Evolutionary conservation across 2,888 invertebrate species (phyloP).

Genomic region (Campoletis raptor): DNA sequence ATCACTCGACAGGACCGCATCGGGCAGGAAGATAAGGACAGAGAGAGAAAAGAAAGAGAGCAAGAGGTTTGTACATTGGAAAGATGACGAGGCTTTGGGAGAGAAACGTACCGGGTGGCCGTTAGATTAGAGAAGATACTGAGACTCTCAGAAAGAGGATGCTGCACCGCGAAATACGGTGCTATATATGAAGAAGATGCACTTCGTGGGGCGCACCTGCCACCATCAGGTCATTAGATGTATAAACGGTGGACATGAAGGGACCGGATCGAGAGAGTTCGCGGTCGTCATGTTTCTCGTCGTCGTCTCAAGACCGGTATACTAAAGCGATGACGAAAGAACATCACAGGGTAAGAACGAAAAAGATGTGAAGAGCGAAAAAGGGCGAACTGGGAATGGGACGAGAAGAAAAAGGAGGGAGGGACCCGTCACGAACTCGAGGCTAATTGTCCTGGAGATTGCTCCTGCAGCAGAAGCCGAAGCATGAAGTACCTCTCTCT

Average conservation of each 20-base stretch:
- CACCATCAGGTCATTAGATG: constrained; percentile 83
- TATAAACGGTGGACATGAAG: constrained; percentile 82
- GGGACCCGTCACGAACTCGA: constrained; percentile 83
- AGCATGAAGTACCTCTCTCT: constrained; percentile 43
- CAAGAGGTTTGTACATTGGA: constrained; percentile 53
- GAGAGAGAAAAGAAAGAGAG: constrained; percentile 56
- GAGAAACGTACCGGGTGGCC: constrained; percentile 66
- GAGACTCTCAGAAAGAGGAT: constrained; percentile 39
- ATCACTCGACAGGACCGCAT: constrained; percentile 42
- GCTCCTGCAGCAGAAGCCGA: constrained; percentile 78
- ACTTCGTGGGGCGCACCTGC: constrained; percentile 79
- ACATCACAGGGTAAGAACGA: constrained; percentile 51
- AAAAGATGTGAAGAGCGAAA: constrained; percentile 51
- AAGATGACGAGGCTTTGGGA: constrained; percentile 64
- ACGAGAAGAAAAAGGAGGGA: constrained; percentile 74
- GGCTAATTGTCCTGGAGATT: constrained; percentile 84
- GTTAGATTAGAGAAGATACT: constrained; percentile 41
- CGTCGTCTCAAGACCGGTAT: constrained; percentile 49
- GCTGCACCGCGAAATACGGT: constrained; percentile 44
- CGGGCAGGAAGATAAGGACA: constrained; percentile 43
- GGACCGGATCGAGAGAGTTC: constrained; percentile 71
- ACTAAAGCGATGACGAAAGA: constrained; percentile 57
- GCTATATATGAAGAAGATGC: constrained; percentile 39
- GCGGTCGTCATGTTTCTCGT: constrained; percentile 62
- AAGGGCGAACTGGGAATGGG: constrained; percentile 33